phyloP scores from a whole-genome alignment of 2,888 invertebrate species.

The Stictocephala bisonia region DNA sequence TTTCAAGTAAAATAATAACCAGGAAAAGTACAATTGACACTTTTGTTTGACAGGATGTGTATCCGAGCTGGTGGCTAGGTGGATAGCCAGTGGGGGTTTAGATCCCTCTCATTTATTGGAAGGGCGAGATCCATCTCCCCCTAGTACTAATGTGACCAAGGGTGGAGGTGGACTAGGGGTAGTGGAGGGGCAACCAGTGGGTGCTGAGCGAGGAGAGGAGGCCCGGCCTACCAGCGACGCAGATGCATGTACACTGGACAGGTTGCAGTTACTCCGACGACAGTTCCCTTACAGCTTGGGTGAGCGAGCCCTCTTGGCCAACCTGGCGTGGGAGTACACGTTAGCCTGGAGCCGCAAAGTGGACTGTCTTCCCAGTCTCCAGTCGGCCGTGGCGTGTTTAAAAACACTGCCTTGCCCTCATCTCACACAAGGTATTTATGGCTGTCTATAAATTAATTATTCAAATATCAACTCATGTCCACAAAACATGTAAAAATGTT shows the following conservation, averaged over 20 bases:
- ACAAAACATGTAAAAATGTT: too few relatives aligned
- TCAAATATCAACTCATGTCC: too few relatives aligned
- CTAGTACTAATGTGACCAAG: conserved; percentile 56
- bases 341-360: conserved; percentile 83
- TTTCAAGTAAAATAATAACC: too few relatives aligned
- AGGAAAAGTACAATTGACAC: too few relatives aligned
- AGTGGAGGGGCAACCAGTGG: conserved; percentile 53
- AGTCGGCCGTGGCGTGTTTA: conserved; percentile 78
- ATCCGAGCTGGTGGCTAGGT: conserved; percentile 88
- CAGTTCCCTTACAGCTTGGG: conserved; percentile 91
- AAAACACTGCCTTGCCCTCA: conserved; percentile 73
- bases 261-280: conserved; percentile 64
- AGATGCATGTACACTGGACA: not conserved
- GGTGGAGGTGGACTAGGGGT: conserved; percentile 61
- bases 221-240: conserved; percentile 53
- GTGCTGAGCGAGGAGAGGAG: conserved; percentile 60
- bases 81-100: conserved; percentile 81
- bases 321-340: conserved; percentile 93
- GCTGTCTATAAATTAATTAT: too few relatives aligned
- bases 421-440: conserved; percentile 70
- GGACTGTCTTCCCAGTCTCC: conserved; percentile 73
- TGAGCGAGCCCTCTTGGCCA: conserved; percentile 81
- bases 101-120: conserved; percentile 70
- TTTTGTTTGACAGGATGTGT: conserved; percentile 80
- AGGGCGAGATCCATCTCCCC: conserved; percentile 61